Evolutionary conservation across 2,113 vertebrate species (phyloP).

Genomic region (Jaculus jaculus): DNA sequence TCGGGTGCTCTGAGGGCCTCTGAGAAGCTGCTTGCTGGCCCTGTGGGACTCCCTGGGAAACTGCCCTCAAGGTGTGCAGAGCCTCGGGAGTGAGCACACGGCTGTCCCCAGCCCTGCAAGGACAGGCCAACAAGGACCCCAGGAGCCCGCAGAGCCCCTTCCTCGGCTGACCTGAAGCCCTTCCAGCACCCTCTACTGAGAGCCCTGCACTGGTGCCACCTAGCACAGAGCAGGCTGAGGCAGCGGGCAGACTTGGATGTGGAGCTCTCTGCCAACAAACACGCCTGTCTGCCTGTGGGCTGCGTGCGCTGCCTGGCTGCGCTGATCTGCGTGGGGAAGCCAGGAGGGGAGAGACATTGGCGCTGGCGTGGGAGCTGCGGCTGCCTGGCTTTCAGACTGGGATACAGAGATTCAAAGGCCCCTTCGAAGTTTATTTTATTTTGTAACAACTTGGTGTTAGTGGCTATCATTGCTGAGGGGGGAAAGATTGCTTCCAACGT

Average conservation of each 20-base stretch:
- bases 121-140: not conserved
- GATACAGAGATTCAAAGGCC: not conserved
- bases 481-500: not conserved
- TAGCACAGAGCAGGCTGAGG: accelerated
- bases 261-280: accelerated
- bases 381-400: accelerated
- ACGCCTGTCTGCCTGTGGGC: not conserved
- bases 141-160: not conserved
- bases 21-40: not conserved
- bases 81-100: too few species aligned
- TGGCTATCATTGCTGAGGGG: not conserved
- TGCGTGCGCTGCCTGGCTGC: too few species aligned
- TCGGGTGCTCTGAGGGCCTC: not conserved
- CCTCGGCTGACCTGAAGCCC: accelerated
- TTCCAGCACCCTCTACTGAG: too few species aligned
- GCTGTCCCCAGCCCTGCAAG: not conserved
- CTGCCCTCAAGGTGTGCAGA: not conserved
- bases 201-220: accelerated
- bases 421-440: not conserved
- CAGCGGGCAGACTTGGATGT: too few species aligned
- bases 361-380: accelerated
- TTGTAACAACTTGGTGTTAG: not conserved
- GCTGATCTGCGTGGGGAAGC: not conserved
- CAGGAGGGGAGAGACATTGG: not conserved
- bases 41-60: not conserved